Conservation (phyloP, 2,113 vertebrate genomes). For the Menura novaehollandiae region DNA sequence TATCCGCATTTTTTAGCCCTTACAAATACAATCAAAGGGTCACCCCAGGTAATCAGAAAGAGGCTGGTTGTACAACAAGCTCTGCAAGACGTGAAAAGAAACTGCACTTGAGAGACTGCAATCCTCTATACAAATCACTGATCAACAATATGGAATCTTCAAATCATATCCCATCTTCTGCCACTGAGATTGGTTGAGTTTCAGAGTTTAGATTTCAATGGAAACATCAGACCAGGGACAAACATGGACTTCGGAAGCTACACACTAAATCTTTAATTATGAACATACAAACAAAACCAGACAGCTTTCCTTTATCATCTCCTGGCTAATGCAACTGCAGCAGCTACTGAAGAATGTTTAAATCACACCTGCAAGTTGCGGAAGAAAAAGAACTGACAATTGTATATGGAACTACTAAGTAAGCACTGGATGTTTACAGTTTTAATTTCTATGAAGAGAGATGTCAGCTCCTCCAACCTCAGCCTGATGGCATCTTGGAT, state of each 20-base stretch:
- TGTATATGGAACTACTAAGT: not conserved
- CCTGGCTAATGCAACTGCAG: not conserved
- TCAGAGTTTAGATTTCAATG: not conserved
- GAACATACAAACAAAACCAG: not conserved
- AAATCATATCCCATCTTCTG: not conserved
- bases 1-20: not conserved
- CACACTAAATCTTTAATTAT: not conserved
- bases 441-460: not conserved
- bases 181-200: not conserved
- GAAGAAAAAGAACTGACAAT: not conserved
- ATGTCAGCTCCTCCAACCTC: not conserved
- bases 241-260: not conserved
- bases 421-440: not conserved
- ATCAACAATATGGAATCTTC: not conserved
- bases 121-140: not conserved
- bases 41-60: not conserved
- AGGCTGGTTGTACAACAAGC: not conserved
- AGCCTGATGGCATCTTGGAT: not conserved
- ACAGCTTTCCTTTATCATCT: not conserved
- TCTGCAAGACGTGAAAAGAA: not conserved
- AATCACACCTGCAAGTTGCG: not conserved
- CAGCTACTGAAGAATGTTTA: not conserved
- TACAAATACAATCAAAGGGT: not conserved
- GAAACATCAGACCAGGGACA: not conserved
- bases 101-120: not conserved